Evolutionary conservation across 2,888 invertebrate genomes (phyloP).

Genomic region (Agrotis puta): DNA sequence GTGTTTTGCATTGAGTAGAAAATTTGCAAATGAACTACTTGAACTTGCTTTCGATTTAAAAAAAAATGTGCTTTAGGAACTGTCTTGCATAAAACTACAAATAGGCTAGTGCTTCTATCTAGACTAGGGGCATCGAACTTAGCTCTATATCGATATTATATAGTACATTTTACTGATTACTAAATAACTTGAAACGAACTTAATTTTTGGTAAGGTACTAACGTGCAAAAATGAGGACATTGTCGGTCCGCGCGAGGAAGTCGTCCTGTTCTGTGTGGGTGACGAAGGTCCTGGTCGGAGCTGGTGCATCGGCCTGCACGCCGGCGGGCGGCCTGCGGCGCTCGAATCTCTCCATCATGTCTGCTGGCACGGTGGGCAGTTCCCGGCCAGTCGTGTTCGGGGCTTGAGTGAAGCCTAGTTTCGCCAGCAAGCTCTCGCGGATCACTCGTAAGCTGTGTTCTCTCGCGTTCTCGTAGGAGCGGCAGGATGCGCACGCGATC

Average conservation of each 20-base stretch:
- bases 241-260: constrained; percentile 93
- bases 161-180: constrained; percentile 54
- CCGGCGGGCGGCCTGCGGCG: constrained; percentile 90
- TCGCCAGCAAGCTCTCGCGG: constrained; percentile 92
- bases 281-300: constrained; percentile 88
- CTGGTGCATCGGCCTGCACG: constrained; percentile 92
- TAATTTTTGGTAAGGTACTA: constrained; percentile 81
- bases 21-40: background rate
- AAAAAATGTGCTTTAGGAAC: constrained; percentile 24
- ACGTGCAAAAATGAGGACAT: constrained; percentile 93
- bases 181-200: constrained; percentile 61
- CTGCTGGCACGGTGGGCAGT: constrained; percentile 91
- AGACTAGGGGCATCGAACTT: constrained; percentile 81
- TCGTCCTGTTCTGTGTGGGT: constrained; percentile 92
- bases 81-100: constrained; percentile 41
- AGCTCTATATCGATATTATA: constrained; percentile 66
- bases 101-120: constrained; percentile 62
- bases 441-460: constrained; percentile 92
- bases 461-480: constrained; percentile 90
- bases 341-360: constrained; percentile 89
- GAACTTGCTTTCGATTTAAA: constrained; percentile 7
- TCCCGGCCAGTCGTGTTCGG: constrained; percentile 92
- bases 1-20: background rate
- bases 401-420: constrained; percentile 91
- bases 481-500: constrained; percentile 89